Conservation (phyloP, 2,888 invertebrate genomes). For the Drosophila ustulata region DNA sequence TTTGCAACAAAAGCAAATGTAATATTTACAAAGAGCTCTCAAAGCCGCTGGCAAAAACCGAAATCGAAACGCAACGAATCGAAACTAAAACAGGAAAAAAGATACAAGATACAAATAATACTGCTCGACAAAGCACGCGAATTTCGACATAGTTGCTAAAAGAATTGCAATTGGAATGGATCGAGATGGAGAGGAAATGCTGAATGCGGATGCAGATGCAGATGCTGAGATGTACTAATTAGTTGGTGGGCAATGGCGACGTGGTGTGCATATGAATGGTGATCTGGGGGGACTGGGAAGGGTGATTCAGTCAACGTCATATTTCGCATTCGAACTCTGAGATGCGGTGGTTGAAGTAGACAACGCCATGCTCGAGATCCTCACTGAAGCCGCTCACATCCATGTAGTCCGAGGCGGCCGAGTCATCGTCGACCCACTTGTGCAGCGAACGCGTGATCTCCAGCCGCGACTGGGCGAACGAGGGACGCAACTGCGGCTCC, state of each 20-base stretch:
- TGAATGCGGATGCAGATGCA: slow-evolving; percentile 19
- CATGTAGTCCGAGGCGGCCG: slow-evolving; percentile 85
- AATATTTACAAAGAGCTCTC: slow-evolving; percentile 58
- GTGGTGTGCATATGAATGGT: slow-evolving; percentile 49
- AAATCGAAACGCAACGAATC: slow-evolving; percentile 31
- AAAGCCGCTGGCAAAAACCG: slow-evolving; percentile 41
- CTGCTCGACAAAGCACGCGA: slow-evolving; percentile 76
- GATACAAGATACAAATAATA: slow-evolving; percentile 63
- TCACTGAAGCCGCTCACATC: slow-evolving; percentile 85
- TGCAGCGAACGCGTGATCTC: slow-evolving; percentile 84
- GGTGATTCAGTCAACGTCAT: slow-evolving; percentile 81
- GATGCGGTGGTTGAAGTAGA: slow-evolving; percentile 86
- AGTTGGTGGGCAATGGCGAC: slow-evolving; percentile 60
- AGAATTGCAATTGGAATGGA: slow-evolving; percentile 15
- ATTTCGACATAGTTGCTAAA: slow-evolving; percentile 42
- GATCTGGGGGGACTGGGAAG: slow-evolving; percentile 22
- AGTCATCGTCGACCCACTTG: slow-evolving; percentile 85
- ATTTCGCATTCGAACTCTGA: slow-evolving; percentile 89
- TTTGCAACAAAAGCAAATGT: slow-evolving; percentile 44
- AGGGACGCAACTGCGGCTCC: slow-evolving; percentile 90
- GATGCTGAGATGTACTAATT: slow-evolving; percentile 27
- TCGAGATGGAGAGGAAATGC: slow-evolving; percentile 5
- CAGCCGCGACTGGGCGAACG: slow-evolving; percentile 88
- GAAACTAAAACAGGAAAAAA: slow-evolving; percentile 29
- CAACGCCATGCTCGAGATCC: slow-evolving; percentile 85